Evolutionary conservation across 2,113 vertebrate genomes (phyloP).

Genomic region (Acrocephalus arundinaceus): DNA sequence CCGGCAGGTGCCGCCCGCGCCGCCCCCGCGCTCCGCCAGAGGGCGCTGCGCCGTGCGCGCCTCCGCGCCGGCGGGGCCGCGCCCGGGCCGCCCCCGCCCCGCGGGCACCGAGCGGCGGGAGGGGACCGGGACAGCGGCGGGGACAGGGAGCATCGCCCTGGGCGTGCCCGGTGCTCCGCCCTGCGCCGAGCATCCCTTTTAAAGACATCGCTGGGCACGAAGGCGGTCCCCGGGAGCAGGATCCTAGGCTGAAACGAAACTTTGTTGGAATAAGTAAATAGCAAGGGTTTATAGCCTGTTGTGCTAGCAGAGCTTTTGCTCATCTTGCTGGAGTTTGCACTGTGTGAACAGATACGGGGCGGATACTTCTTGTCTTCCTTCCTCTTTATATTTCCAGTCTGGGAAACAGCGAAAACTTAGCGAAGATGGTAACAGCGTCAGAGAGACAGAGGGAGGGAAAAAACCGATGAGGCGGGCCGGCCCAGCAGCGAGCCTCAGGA

Average conservation of each 20-base stretch:
- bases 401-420: neutral
- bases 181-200: neutral
- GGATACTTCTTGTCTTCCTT: constrained; percentile 31
- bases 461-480: neutral
- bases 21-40: neutral
- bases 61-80: neutral
- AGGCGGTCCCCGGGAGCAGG: neutral
- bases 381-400: constrained; percentile 18
- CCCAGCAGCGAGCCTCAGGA: constrained; percentile 28
- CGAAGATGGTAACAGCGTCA: neutral
- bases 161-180: neutral
- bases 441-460: neutral
- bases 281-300: neutral
- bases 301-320: neutral
- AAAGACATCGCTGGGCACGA: neutral
- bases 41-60: neutral
- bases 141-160: neutral
- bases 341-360: neutral
- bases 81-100: neutral
- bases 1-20: neutral
- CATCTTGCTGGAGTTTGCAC: neutral
- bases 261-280: neutral
- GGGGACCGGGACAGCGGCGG: neutral
- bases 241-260: neutral
- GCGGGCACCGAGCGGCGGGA: neutral